phyloP scores from a whole-genome alignment of 2,888 invertebrate genomes.

The Trichogramma evanescens region DNA sequence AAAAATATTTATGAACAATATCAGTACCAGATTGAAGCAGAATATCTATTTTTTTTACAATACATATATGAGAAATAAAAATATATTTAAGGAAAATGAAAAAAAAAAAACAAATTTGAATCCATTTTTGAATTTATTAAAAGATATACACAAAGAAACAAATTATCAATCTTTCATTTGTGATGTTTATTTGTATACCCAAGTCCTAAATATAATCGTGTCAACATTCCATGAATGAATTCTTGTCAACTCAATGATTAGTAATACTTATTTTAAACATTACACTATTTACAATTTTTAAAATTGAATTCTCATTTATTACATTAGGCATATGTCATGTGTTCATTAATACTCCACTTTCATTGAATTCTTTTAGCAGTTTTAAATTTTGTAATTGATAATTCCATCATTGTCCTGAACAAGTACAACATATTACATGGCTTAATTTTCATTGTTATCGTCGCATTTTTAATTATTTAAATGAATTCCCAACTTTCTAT shows the following conservation, averaged over 20 bases:
- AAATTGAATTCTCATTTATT: slow-evolving; percentile 39
- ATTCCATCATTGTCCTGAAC: slow-evolving; percentile 13
- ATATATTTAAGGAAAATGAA: background rate
- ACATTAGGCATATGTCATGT: slow-evolving; percentile 33
- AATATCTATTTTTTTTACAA: slow-evolving; percentile 9
- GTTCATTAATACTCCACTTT: slow-evolving; percentile 19
- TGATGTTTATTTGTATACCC: slow-evolving; percentile 33
- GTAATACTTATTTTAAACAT: slow-evolving; percentile 33
- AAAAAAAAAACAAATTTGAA: slow-evolving; percentile 29
- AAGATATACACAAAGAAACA: slow-evolving; percentile 36
- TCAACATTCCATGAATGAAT: slow-evolving; percentile 26
- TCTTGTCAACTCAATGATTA: slow-evolving; percentile 24
- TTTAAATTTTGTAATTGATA: slow-evolving; percentile 17
- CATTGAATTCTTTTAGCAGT: slow-evolving; percentile 17
- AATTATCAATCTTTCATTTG: slow-evolving; percentile 24
- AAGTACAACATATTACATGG: slow-evolving; percentile 14
- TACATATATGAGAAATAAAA: slow-evolving; percentile 7
- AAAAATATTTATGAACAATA: slow-evolving; percentile 13
- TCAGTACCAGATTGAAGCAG: background rate
- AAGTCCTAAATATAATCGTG: slow-evolving; percentile 31
- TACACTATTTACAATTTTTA: slow-evolving; percentile 43
- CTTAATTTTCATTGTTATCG: slow-evolving; percentile 11
- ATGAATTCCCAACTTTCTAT: slow-evolving; percentile 1
- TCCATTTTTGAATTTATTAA: slow-evolving; percentile 37
- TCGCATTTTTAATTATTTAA: background rate